Percentiles rank a stretch among this genome's conserved stretches.
These are phyloP conservation scores for Microtus agrestis DNA, from an alignment of 2,797 vertebrate species.

Conservation along the genomic window DNA sequence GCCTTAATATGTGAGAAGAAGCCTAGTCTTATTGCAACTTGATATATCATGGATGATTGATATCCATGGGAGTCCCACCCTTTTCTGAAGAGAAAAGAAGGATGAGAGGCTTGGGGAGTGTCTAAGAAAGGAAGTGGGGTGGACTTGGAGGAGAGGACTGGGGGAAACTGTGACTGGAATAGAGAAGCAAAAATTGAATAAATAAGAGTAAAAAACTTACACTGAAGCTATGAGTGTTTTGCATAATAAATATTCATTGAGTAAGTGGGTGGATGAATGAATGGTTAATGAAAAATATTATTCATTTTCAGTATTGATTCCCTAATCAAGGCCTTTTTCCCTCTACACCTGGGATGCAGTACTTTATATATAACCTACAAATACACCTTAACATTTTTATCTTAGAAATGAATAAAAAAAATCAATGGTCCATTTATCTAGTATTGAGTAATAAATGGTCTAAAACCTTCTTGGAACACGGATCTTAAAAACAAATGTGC, in stretches of 20 bases:
- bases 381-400: not conserved
- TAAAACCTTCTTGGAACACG: slow-evolving; percentile 37
- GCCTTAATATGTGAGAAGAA: not conserved
- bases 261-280: not conserved
- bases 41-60: not conserved
- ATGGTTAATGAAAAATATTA: slow-evolving; percentile 25
- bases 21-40: not conserved
- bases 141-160: not conserved
- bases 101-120: not conserved
- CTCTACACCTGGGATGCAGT: not conserved
- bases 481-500: not conserved
- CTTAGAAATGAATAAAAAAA: slow-evolving; percentile 26
- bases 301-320: slow-evolving; percentile 40
- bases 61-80: not conserved
- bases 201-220: not conserved
- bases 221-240: not conserved
- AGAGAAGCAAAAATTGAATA: not conserved
- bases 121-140: not conserved
- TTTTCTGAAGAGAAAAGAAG: not conserved
- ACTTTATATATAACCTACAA: not conserved
- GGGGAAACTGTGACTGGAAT: not conserved
- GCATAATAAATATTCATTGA: slow-evolving; percentile 45
- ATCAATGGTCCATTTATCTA: not conserved
- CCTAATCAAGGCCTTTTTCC: slow-evolving; percentile 33
- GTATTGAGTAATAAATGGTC: not conserved